Conservation (phyloP, 1,140 invertebrate species). For the Apis florea region DNA sequence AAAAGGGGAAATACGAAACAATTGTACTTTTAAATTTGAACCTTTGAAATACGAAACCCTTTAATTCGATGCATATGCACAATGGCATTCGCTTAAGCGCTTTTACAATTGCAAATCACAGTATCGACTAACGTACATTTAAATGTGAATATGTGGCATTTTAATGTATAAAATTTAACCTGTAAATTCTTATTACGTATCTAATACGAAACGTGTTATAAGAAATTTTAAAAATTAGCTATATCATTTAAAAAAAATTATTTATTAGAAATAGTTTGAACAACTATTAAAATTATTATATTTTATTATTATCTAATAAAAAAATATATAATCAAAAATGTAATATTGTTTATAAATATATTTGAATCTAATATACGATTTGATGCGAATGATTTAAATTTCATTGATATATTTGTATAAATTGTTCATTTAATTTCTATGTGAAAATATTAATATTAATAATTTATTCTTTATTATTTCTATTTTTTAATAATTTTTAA, state of each 20-base stretch:
- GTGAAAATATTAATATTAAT: too few species aligned
- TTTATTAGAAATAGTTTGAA: too few species aligned
- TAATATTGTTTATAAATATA: too few species aligned
- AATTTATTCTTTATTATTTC: too few species aligned
- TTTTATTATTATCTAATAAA: too few species aligned
- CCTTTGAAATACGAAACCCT: constrained; percentile 8
- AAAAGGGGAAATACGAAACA: constrained; percentile 14
- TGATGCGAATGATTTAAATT: too few species aligned
- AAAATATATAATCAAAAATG: too few species aligned
- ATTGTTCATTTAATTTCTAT: too few species aligned
- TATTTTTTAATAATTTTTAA: too few species aligned
- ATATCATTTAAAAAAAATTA: too few species aligned
- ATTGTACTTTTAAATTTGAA: constrained; percentile 9
- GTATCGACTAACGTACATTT: neutral
- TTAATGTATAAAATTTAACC: neutral
- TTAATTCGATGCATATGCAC: neutral
- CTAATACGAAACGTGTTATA: neutral
- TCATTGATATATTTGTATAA: too few species aligned
- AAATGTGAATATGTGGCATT: neutral
- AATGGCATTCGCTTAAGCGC: neutral
- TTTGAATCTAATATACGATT: neutral
- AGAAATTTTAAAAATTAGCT: neutral
- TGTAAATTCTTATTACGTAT: neutral
- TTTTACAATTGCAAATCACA: neutral
- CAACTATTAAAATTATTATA: too few species aligned